These are phyloP conservation scores for Trematomus loennbergii DNA, from an alignment of 2,113 vertebrate genomes.

Conservation along the genomic window DNA sequence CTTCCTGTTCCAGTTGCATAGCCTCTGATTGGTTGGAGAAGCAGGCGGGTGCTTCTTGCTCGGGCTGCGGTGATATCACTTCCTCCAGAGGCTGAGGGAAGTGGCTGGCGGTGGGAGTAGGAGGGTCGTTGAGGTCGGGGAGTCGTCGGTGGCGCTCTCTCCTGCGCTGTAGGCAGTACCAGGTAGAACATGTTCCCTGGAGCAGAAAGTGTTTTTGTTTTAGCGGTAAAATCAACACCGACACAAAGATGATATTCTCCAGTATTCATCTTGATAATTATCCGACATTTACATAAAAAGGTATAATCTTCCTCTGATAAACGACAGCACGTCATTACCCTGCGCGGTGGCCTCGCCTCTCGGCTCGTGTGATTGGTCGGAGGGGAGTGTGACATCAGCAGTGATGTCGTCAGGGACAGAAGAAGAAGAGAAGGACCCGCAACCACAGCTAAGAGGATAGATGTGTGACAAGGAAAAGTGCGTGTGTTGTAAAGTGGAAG, in stretches of 20 bases:
- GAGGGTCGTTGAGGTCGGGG: constrained; percentile 50
- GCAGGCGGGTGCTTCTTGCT: constrained; percentile 18
- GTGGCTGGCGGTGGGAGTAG: constrained; percentile 53
- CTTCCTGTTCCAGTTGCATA: constrained; percentile 21
- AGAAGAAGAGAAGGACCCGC: constrained; percentile 81
- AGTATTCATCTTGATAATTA: not conserved
- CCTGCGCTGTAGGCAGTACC: constrained; percentile 77
- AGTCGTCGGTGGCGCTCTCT: constrained; percentile 79
- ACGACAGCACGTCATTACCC: constrained; percentile 62
- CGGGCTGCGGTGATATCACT: not conserved
- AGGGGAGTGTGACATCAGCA: constrained; percentile 77
- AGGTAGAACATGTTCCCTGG: constrained; percentile 84
- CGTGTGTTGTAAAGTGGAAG: constrained; percentile 21
- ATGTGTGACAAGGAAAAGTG: constrained; percentile 44
- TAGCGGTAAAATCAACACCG: no score
- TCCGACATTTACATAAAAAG: not conserved
- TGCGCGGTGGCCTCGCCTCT: constrained; percentile 68
- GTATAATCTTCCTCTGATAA: not conserved
- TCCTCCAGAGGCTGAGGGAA: constrained; percentile 50
- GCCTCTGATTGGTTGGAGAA: constrained; percentile 31
- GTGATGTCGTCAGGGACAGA: constrained; percentile 82
- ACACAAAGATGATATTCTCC: not conserved
- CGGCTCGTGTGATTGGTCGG: constrained; percentile 75
- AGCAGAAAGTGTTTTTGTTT: not conserved
- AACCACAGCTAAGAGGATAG: constrained; percentile 83